These are phyloP conservation scores for Dryoscopus gambensis DNA, from an alignment of 2,113 vertebrate genomes.

Conservation along the genomic window DNA sequence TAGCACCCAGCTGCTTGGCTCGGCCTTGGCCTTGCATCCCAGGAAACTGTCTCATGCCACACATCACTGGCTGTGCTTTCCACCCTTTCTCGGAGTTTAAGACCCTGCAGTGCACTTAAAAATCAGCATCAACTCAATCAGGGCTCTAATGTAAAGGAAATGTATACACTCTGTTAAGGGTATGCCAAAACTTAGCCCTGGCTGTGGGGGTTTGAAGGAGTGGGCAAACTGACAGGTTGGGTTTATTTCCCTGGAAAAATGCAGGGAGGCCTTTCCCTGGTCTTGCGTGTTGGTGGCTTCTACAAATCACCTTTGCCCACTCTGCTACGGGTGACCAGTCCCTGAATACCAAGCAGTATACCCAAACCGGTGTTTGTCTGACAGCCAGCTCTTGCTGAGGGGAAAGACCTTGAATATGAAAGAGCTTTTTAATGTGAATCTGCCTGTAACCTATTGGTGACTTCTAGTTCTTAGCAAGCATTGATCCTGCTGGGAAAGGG, in stretches of 20 bases:
- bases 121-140: not conserved
- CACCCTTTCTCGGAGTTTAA: not conserved
- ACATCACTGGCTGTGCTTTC: not conserved
- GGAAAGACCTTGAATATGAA: not conserved
- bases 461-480: not conserved
- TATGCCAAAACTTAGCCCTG: not conserved
- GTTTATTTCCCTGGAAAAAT: not conserved
- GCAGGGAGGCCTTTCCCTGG: not conserved
- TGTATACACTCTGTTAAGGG: not conserved
- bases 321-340: not conserved
- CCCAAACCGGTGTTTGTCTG: not conserved
- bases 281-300: not conserved
- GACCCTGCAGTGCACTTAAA: not conserved
- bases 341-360: not conserved
- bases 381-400: not conserved
- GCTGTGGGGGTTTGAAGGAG: not conserved
- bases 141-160: not conserved
- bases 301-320: not conserved
- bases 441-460: not conserved
- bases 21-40: not conserved
- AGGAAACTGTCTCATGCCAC: not conserved
- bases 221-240: not conserved
- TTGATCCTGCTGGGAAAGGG: not conserved
- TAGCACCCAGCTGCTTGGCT: not conserved
- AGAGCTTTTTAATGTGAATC: not conserved